These are phyloP conservation scores for Xenopus petersii DNA, from an alignment of 2,797 vertebrate genomes.

Conservation along the genomic window DNA sequence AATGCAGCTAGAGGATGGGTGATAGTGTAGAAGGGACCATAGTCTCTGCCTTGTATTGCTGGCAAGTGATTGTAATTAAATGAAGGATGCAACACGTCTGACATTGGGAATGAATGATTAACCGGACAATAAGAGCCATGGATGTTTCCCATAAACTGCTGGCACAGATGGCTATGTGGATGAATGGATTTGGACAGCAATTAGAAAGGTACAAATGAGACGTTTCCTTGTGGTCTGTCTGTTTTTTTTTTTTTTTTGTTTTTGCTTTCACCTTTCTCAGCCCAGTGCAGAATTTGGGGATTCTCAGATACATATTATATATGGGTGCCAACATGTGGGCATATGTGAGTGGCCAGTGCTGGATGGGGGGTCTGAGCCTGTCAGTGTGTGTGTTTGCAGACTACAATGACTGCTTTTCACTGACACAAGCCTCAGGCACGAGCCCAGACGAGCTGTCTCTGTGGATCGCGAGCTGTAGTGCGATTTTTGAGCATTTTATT, in stretches of 20 bases:
- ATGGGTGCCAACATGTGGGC: no score
- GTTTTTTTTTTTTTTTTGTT: background rate
- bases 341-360: background rate
- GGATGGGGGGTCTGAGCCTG: no score
- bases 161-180: constrained; percentile 55
- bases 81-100: constrained; percentile 65
- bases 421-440: constrained; percentile 7
- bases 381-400: background rate
- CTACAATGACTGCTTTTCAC: constrained; percentile 4
- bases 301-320: no score
- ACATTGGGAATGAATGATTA: constrained; percentile 59
- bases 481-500: background rate
- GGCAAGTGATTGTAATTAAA: constrained; percentile 54
- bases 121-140: constrained; percentile 51
- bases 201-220: constrained; percentile 63
- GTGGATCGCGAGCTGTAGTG: background rate
- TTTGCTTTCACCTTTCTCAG: constrained; percentile 31
- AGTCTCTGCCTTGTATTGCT: constrained; percentile 22
- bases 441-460: constrained; percentile 19
- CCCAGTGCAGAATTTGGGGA: no score
- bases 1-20: constrained; percentile 53
- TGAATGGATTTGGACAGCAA: constrained; percentile 58
- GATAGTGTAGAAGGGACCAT: constrained; percentile 50
- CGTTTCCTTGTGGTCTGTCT: constrained; percentile 50
- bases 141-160: constrained; percentile 33